Conservation (phyloP, 2,797 vertebrate species). For the Micropoecilia bifurca region DNA sequence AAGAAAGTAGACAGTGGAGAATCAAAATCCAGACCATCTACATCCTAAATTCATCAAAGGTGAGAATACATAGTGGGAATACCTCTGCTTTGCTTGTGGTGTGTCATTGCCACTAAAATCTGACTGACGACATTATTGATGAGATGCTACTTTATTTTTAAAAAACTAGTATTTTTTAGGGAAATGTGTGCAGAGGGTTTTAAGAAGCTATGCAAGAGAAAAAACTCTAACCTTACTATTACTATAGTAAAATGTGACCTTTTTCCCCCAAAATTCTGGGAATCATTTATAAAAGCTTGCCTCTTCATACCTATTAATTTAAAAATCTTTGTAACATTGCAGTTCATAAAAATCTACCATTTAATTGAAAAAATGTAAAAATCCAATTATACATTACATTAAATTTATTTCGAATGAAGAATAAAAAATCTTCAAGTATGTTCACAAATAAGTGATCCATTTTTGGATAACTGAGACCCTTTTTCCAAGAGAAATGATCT, state of each 20-base stretch:
- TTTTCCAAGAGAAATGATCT: neutral
- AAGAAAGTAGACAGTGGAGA: conserved; percentile 19
- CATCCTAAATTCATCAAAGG: conserved; percentile 11
- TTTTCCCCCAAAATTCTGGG: neutral
- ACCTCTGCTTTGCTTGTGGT: neutral
- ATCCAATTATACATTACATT: neutral
- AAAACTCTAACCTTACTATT: neutral
- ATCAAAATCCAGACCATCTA: conserved; percentile 12
- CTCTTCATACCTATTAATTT: neutral
- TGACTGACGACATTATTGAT: neutral
- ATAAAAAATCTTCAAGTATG: neutral
- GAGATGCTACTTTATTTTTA: neutral
- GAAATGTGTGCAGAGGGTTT: neutral
- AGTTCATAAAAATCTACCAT: neutral
- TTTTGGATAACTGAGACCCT: neutral
- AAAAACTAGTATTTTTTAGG: neutral
- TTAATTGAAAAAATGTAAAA: neutral
- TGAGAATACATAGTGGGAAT: neutral
- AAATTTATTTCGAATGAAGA: neutral
- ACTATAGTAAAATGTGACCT: neutral
- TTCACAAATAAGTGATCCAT: neutral
- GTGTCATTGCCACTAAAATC: neutral
- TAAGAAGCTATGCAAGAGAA: neutral
- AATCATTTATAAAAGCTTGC: neutral
- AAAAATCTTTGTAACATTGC: neutral